Conservation (phyloP, 2,113 vertebrate genomes). For the Cinclus mexicanus region DNA sequence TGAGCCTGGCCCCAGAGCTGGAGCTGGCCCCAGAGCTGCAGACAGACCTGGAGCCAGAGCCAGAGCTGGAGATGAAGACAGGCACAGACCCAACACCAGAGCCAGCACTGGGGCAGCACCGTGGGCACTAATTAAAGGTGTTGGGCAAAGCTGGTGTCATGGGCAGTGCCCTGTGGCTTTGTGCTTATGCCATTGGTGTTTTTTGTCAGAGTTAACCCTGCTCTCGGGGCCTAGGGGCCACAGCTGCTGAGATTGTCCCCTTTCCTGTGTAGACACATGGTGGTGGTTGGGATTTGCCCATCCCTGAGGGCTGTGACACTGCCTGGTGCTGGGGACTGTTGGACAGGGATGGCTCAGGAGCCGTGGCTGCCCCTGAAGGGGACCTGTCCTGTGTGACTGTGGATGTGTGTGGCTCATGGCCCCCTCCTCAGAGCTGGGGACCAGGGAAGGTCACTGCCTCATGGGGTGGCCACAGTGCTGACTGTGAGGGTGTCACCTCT, state of each 20-base stretch:
- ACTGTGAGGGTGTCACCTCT: not conserved
- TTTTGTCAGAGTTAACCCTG: not conserved
- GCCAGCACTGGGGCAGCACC: not conserved
- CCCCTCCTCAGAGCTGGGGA: not conserved
- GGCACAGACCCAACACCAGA: not conserved
- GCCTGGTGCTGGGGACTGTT: not conserved
- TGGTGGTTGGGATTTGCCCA: not conserved
- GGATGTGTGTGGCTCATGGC: not conserved
- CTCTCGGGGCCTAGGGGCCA: accelerated
- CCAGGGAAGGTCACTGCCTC: not conserved
- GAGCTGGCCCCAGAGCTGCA: not conserved
- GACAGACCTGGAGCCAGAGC: not conserved
- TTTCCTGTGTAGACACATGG: not conserved
- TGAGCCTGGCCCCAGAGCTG: not conserved
- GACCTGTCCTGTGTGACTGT: not conserved
- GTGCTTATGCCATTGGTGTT: accelerated
- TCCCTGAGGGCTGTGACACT: not conserved
- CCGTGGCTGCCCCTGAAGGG: not conserved
- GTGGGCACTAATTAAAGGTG: not conserved
- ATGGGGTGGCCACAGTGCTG: accelerated
- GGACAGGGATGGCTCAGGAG: not conserved
- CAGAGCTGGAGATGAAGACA: not conserved
- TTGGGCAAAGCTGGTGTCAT: not conserved
- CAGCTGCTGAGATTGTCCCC: not conserved
- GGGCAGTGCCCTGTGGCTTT: not conserved